Base-by-base conservation (phyloP, 2,888 invertebrate species). In the Ichneumon xanthorius region DNA sequence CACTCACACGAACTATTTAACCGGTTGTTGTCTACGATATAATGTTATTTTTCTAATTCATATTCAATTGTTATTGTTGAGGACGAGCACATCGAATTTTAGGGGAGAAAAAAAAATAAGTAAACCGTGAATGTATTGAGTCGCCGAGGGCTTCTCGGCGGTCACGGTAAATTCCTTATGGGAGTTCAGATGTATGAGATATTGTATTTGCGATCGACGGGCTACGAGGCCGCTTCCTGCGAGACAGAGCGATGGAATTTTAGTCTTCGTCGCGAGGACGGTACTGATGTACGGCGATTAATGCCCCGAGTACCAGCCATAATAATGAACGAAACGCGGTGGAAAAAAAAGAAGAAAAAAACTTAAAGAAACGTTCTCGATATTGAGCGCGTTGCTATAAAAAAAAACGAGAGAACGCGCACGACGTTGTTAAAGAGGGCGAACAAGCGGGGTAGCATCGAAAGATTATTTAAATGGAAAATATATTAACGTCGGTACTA, bases 11-110 rank as follows among this genome's bases (percentile, higher is more conserved):
- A 87, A 92, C 90, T 90, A 90, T 93, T 91, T 92, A 92, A 94
- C 90, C 93, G 84, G 91, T 93, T 93, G 93, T 93, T 93, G 93
- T 93, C 93, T 93, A 93, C 92, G 90, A 93, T 93, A 93, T 92
- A 92, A 93, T 92, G 93, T 93, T 94, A 93, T 94, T 93, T 94
- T 94, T 93, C 93, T 94, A 94, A 93, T 93, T 93, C 92, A 93
- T 92, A 93, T 93, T 93, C 91, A 91, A 94, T 93, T 93, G 94
- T 94, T 94, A 93, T 93, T 93, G 93, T 93, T 94, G 92, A 93
- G 91, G 89, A 92, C 90, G 90, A 91, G 90, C 90, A 93, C 92
- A 93, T 93, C 92, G 92, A 93, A 93, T 92, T 91, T 91, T 91
- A 89, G 87, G 88, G 87, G 88, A 88, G 88, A 86, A 82, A 89